phyloP scores from a whole-genome alignment of 2,113 vertebrate species.

The Cyanistes caeruleus region DNA sequence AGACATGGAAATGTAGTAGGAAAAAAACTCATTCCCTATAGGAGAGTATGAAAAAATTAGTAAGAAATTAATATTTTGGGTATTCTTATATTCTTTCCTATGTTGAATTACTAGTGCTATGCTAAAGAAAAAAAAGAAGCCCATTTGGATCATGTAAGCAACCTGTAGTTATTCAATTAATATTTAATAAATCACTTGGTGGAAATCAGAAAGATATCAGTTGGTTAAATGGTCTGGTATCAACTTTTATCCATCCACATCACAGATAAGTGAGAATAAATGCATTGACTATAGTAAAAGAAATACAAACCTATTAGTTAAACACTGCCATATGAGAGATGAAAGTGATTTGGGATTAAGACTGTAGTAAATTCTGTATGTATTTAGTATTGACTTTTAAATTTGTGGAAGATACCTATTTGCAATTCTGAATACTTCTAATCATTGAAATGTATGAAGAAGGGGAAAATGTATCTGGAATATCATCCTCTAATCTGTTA shows the following conservation, averaged over 20 bases:
- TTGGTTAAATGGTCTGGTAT: neutral
- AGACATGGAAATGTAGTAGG: neutral
- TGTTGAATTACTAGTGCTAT: neutral
- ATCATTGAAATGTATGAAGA: neutral
- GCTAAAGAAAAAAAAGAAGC: neutral
- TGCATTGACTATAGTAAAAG: neutral
- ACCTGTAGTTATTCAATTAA: neutral
- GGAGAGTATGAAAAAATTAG: neutral
- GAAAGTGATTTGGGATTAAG: neutral
- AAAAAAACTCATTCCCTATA: neutral
- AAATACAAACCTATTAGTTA: neutral
- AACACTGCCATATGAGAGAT: neutral
- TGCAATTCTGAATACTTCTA: neutral
- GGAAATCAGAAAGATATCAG: neutral
- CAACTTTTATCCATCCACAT: neutral
- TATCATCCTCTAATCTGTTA: constrained; percentile 31
- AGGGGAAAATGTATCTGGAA: neutral
- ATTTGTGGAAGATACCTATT: neutral
- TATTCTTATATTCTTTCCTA: neutral
- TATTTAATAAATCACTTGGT: neutral
- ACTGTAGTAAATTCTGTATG: neutral
- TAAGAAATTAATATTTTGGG: neutral
- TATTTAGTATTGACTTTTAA: neutral
- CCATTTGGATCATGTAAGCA: neutral
- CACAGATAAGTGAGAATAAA: neutral